Evolutionary conservation across 2,888 invertebrate species (phyloP).

Genomic region (Agonopterix arenella): DNA sequence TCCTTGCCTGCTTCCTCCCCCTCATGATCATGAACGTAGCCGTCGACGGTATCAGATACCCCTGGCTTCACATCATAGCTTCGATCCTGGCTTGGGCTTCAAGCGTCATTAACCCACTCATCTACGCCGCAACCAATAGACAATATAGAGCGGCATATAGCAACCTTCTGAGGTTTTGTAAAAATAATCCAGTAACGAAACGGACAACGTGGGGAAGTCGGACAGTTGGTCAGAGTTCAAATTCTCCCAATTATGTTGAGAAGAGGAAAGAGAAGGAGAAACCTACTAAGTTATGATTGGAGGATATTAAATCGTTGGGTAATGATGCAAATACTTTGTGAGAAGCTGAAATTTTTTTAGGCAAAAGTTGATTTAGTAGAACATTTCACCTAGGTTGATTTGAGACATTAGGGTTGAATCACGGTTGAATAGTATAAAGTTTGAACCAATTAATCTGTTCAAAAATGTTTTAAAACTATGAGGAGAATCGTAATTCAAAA

Average conservation of each 20-base stretch:
- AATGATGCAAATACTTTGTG: too few relatives aligned
- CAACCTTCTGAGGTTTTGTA: constrained; percentile 67
- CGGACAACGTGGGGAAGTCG: constrained; percentile 66
- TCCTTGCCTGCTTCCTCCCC: constrained; percentile 90
- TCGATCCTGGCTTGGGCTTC: constrained; percentile 94
- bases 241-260: constrained; percentile 61
- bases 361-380: too few relatives aligned
- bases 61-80: constrained; percentile 88
- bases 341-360: too few relatives aligned
- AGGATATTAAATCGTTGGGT: too few relatives aligned
- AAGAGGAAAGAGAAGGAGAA: constrained; percentile 54
- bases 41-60: constrained; percentile 83
- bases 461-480: too few relatives aligned
- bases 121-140: constrained; percentile 92
- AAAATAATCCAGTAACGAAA: constrained; percentile 48
- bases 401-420: too few relatives aligned
- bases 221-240: constrained; percentile 65
- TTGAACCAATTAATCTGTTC: too few relatives aligned
- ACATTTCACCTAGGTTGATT: too few relatives aligned
- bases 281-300: constrained; percentile 57
- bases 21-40: constrained; percentile 92
- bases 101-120: constrained; percentile 92
- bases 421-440: too few relatives aligned
- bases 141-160: constrained; percentile 83
- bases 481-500: too few relatives aligned